Evolutionary conservation across 2,797 vertebrate genomes (phyloP), one percentile per base, ranked within the genome.

Genomic region (Anguilla megastoma): DNA sequence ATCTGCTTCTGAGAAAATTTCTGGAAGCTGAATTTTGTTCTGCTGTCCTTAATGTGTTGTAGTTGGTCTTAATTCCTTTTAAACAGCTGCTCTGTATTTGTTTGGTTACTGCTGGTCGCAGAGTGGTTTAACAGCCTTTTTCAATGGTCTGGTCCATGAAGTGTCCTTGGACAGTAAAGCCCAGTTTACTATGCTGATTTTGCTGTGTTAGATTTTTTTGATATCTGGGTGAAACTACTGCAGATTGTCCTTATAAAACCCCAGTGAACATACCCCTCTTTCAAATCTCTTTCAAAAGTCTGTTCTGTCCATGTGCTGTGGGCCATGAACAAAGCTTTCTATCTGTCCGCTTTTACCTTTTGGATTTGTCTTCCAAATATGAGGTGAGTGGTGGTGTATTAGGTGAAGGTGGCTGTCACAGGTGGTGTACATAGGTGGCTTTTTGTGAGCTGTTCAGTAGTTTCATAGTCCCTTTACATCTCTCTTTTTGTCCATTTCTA

Each of bases 101-200:
- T 69, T 84, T 41, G 76, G 79, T 86, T 87, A 7, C 24, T 66
- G 3, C 45, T 52, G 85, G 84, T 83, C 87, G 84, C 85, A 58
- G 86, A 71, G 87, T 89, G 87, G 90, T 86, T 89, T 85, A 92
- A 92, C 87, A 85, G 84, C 85, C 89, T 85, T 87, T 90, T 58
- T 92, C 7, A 71, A 91, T 87, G 91, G 63, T 90, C 88, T 91
- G 87, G 84, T 90, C 89, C 80, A 87, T 86, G 54, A 89, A 92
- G 90, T 79, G 85, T 92, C 84, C 86, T 36, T 79, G 36, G 36
- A 50, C 80, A 58, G 83, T 85, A 87, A 85, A 63, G 82, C 87
- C 87, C 83, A 74, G 86, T 88, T 86, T 88, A 89, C 86, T 87
- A 36, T 69, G 69, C 66, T 56, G 54, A 56, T 56, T 27, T 10